Conservation (phyloP, 1,140 invertebrate species). For the Metaphire vulgaris region DNA sequence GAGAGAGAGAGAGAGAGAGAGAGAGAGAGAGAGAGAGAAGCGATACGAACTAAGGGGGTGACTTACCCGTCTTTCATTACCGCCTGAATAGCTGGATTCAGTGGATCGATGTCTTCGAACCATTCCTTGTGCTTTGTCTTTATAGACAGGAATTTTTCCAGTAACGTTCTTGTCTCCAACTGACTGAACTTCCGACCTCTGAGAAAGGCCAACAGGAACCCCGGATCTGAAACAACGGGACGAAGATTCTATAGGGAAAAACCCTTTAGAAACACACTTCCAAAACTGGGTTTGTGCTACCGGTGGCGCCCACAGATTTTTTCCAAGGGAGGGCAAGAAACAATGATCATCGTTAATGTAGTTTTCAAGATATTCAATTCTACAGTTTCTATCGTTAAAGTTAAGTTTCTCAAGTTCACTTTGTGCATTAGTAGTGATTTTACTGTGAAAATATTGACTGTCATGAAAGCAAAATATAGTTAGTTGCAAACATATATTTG, state of each 20-base stretch:
- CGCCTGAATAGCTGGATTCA: slow-evolving; percentile 10
- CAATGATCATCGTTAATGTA: background rate
- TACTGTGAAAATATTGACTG: no score
- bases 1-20: no score
- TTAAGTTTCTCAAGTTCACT: no score
- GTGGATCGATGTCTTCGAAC: slow-evolving; percentile 26
- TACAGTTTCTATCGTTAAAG: no score
- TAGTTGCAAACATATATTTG: no score
- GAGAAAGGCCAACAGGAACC: slow-evolving; percentile 23
- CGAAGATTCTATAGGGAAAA: background rate
- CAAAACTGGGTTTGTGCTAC: background rate
- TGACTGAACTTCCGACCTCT: slow-evolving; percentile 30
- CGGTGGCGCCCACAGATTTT: background rate
- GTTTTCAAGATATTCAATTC: no score
- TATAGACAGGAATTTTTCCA: slow-evolving; percentile 14
- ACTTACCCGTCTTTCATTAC: slow-evolving; percentile 26
- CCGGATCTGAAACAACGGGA: background rate
- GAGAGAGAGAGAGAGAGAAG: no score
- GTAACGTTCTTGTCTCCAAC: slow-evolving; percentile 10
- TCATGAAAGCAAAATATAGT: background rate
- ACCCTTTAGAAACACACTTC: background rate
- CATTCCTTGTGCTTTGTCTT: slow-evolving; percentile 22
- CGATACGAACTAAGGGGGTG: no score
- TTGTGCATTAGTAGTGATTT: no score
- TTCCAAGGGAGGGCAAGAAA: background rate